Base-by-base conservation (phyloP, 2,888 invertebrate genomes). In the Archaeoteleia sp. region DNA sequence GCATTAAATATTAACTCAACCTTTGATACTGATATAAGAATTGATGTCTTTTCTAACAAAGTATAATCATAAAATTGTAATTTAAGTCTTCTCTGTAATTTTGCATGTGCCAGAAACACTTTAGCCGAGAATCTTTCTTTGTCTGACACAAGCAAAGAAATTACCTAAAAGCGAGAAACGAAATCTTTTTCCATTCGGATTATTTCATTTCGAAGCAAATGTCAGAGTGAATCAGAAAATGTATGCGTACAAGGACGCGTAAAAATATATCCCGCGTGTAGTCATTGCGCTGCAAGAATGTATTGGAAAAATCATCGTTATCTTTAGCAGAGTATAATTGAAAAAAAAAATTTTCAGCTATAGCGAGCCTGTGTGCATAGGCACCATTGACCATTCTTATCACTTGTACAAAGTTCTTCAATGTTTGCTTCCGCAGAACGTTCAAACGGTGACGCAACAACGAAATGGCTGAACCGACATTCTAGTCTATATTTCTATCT, bases 221-320 rank as follows among this genome's bases (percentile, higher is more conserved):
- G 58, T 63, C 63, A 40, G 34, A 61, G 49, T 61, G 69, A 69
- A 61, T 69, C 61, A 57, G 65, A 55, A 63, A n/a, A 17, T 57
- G 61, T 61, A 61, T 65, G 65, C 69, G 32, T 55, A 61, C 65
- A 66, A 62, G 57, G 61, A 57, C 69, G 62, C 66, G 58, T 62
- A 62, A 67, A 67, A 67, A 67, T 67, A 62, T 48, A 45, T 2
- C n/a, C 3, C 3, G 37, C 65, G 29, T 49, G 30, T 39, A 23
- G 39, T 7, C 54, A 27, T 3, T 2, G 12, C 6, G 25, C 23
- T 6, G 27, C 5, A n/a, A 27, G 8, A 30, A 10, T 30, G 10
- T 30, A 30, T 30, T 9, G 30, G 30, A 40, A 40, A 40, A 40
- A 40, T 40, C 5, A 20, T 40, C 40, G 66, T 70, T 70, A 70